Evolutionary conservation across 2,113 vertebrate genomes (phyloP).

Genomic region (Vanacampus margaritifer): DNA sequence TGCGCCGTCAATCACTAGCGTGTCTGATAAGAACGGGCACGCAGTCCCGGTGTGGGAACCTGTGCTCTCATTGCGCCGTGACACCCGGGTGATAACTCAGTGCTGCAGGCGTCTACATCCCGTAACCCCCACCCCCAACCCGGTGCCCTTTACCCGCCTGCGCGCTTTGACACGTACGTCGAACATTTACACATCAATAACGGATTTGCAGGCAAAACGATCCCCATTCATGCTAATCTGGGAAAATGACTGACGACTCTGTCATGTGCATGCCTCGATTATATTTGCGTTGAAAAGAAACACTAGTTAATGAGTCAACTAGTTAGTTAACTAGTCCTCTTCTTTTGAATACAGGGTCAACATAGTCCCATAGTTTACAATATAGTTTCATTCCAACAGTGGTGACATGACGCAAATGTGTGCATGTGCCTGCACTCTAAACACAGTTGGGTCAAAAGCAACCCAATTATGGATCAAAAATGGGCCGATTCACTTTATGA

Average conservation of each 20-base stretch:
- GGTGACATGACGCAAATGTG: not conserved
- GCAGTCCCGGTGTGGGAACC: slow-evolving; percentile 68
- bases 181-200: not conserved
- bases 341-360: not conserved
- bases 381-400: not conserved
- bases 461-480: too few species aligned
- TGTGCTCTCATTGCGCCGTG: slow-evolving; percentile 68
- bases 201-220: not conserved
- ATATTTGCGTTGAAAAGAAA: not conserved
- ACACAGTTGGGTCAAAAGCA: too few species aligned
- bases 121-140: slow-evolving; percentile 50
- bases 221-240: not conserved
- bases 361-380: not conserved
- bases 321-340: not conserved
- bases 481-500: too few species aligned
- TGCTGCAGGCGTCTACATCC: slow-evolving; percentile 59
- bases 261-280: not conserved
- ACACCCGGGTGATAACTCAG: slow-evolving; percentile 73
- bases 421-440: not conserved
- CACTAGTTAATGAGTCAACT: not conserved
- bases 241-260: not conserved
- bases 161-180: slow-evolving; percentile 33
- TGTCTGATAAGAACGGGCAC: slow-evolving; percentile 73
- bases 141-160: slow-evolving; percentile 51
- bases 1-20: slow-evolving; percentile 72